These are phyloP conservation scores for Nesospiza acunhae DNA, from an alignment of 2,113 vertebrate species.

Conservation along the genomic window DNA sequence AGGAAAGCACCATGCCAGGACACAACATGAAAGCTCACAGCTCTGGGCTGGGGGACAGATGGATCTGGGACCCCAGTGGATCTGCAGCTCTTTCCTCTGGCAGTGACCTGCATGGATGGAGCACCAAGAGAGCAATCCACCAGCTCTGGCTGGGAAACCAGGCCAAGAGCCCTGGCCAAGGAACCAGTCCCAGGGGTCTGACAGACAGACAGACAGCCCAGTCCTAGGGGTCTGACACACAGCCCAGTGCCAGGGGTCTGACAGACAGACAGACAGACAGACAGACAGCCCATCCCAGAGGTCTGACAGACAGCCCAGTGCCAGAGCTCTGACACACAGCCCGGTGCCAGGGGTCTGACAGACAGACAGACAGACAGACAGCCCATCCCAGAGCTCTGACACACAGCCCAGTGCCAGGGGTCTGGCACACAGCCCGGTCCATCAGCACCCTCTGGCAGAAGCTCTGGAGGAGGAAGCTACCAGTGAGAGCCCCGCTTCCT, in stretches of 20 bases:
- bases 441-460: neutral
- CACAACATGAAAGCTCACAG: neutral
- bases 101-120: neutral
- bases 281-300: too few relatives aligned
- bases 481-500: neutral
- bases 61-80: rapidly evolving
- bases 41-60: neutral
- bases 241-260: too few relatives aligned
- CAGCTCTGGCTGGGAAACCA: neutral
- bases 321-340: too few relatives aligned
- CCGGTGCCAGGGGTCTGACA: neutral
- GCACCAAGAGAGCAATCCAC: neutral
- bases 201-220: too few relatives aligned
- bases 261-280: too few relatives aligned
- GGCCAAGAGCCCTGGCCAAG: neutral
- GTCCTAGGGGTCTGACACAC: too few relatives aligned
- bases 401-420: neutral
- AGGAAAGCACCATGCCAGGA: neutral
- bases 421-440: too few relatives aligned
- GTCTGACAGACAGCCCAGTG: too few relatives aligned
- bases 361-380: too few relatives aligned
- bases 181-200: neutral
- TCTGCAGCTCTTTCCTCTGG: neutral
- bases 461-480: neutral
- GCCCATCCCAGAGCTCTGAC: neutral